Conservation (phyloP, 2,797 vertebrate genomes). For the Somateria mollissima region DNA sequence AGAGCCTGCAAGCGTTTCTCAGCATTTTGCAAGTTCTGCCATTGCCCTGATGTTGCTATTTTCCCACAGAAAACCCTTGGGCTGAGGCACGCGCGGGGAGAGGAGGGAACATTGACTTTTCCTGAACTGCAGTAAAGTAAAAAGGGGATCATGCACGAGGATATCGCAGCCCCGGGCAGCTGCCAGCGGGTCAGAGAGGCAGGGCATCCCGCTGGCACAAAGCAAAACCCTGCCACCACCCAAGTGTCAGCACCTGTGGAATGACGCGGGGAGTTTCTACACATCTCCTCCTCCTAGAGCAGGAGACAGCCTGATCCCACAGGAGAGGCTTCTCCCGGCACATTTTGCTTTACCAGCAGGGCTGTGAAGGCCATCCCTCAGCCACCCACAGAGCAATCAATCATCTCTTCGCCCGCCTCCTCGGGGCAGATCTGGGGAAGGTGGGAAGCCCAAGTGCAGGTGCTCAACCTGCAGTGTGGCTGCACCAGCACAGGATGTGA, state of each 20-base stretch:
- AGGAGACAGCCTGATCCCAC: neutral
- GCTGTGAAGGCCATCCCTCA: neutral
- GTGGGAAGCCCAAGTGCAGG: neutral
- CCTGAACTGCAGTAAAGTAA: neutral
- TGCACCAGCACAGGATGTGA: neutral
- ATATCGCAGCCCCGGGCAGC: neutral
- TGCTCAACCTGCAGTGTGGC: neutral
- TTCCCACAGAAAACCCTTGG: neutral
- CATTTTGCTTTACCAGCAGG: neutral
- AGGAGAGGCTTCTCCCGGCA: neutral
- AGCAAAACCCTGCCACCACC: neutral
- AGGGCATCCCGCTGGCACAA: neutral
- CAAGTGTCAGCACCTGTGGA: neutral
- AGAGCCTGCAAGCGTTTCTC: rapidly evolving
- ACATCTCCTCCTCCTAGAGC: neutral
- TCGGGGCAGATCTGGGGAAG: neutral
- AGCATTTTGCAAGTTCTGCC: neutral
- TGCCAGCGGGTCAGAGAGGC: neutral
- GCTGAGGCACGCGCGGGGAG: neutral
- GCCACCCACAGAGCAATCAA: neutral
- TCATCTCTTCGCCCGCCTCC: rapidly evolving
- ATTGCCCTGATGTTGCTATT: neutral
- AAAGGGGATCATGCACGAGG: neutral
- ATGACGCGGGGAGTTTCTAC: neutral
- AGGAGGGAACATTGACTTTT: neutral